These are phyloP conservation scores for Aporrectodea caliginosa DNA, from an alignment of 1,140 invertebrate species.

Conservation along the genomic window DNA sequence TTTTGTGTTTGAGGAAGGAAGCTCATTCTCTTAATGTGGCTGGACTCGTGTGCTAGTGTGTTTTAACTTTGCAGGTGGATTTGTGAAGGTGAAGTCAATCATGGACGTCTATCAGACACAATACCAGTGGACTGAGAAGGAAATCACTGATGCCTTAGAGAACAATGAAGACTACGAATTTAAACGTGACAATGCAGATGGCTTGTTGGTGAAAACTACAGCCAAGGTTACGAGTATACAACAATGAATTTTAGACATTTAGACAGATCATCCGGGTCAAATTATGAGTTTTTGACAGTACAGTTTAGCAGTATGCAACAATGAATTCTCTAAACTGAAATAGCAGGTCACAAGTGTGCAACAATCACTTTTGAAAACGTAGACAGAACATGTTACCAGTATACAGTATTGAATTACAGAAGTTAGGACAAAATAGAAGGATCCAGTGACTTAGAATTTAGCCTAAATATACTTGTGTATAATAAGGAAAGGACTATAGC, in stretches of 20 bases:
- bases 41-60: no score
- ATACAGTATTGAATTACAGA: no score
- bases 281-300: no score
- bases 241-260: no score
- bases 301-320: not conserved
- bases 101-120: not conserved
- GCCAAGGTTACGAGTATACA: not conserved
- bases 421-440: no score
- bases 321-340: not conserved
- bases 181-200: not conserved
- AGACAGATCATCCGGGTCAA: no score
- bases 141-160: not conserved
- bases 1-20: not conserved
- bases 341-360: not conserved
- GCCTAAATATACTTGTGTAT: no score
- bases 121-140: not conserved
- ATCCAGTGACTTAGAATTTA: no score
- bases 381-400: no score
- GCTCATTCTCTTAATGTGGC: not conserved
- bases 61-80: not conserved
- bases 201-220: not conserved
- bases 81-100: not conserved
- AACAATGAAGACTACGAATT: not conserved
- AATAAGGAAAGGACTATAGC: no score
- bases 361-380: not conserved